Evolutionary conservation across 35 echinoderm and acorn worm genomes (phyloP), one percentile per base, ranked within the genome.

Genomic region (Apostichopus californicus): DNA sequence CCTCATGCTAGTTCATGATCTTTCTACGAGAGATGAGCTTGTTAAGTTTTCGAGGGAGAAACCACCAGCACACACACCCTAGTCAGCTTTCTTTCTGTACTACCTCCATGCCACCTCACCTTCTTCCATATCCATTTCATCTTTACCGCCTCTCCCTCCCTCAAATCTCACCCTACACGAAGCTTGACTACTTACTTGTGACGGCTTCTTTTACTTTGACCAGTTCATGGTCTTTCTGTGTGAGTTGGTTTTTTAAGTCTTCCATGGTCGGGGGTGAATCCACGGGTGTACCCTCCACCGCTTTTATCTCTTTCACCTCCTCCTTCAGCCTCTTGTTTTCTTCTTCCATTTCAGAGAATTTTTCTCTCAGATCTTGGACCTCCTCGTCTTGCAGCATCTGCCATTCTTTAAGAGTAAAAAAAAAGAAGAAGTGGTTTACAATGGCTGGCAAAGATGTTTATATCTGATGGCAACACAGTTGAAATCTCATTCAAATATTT

Each of bases 201-300:
- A 98, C 78, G 28, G 96, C 96, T 64, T 98, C 96, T 54, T 98
- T 98, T 17, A 94, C 96, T 78, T 94, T 92, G 9, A 93, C 92
- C 21, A 98, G 84, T 78, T 98, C 96, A 77, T 98, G 96, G 10
- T 98, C 94, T 71, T 93, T 98, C 85, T 95, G 94, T 34, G 96
- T 94, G 2, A 98, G 87, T 91, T 96, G 96, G 6, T 94, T 95
- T 59, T 98, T 94, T 8, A 98, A 64, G 22, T 90, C 86, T 5
- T 94, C 96, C 56, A 80, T 93, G 10, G 92, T 93, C 21, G 95
- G 93, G 10, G 56, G 23, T n/a, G 81, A 59, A 54, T 96, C 94
- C 6, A 94, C 87, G 57, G 93, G 89, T 57, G 59, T 79, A 15
- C 90, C 92, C 24, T 90, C 93, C 52, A 96, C 59, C 46, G 87